A percentile compares a stretch with the other conserved stretches of the same genome.
Conservation (phyloP, 2,113 vertebrate species). For the Zingel zingel region DNA sequence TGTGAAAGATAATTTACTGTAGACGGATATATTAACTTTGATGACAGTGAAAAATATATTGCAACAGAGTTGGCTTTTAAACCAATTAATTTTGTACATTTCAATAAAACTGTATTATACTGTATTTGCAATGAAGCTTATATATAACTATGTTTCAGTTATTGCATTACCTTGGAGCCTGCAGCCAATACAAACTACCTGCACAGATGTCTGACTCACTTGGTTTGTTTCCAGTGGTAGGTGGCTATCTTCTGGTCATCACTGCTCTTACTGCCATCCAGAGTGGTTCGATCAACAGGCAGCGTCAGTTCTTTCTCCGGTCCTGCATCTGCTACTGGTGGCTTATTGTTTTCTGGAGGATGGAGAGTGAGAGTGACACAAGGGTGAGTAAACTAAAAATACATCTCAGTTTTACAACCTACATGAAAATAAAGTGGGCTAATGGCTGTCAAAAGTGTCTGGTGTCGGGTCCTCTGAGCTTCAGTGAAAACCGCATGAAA, state of each 20-base stretch:
- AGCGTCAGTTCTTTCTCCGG: slow-evolving; percentile 97
- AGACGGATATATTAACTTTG: not conserved
- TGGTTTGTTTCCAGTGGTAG: slow-evolving; percentile 93
- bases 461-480: no score
- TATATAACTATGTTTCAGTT: not conserved
- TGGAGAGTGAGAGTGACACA: not conserved
- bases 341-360: slow-evolving; percentile 94
- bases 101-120: not conserved
- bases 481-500: not conserved
- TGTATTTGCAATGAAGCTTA: not conserved
- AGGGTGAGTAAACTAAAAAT: not conserved
- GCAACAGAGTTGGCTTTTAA: not conserved
- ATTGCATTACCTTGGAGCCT: not conserved
- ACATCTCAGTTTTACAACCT: not conserved
- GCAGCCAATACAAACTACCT: not conserved
- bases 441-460: not conserved
- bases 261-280: slow-evolving; percentile 94
- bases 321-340: slow-evolving; percentile 93
- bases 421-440: not conserved
- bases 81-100: not conserved
- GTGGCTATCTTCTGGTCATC: slow-evolving; percentile 96
- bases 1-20: not conserved
- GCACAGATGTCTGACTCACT: slow-evolving; percentile 80
- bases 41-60: not conserved
- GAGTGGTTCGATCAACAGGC: slow-evolving; percentile 93